Evolutionary conservation across 1,140 invertebrate genomes (phyloP).

Genomic region (Arion vulgaris): DNA sequence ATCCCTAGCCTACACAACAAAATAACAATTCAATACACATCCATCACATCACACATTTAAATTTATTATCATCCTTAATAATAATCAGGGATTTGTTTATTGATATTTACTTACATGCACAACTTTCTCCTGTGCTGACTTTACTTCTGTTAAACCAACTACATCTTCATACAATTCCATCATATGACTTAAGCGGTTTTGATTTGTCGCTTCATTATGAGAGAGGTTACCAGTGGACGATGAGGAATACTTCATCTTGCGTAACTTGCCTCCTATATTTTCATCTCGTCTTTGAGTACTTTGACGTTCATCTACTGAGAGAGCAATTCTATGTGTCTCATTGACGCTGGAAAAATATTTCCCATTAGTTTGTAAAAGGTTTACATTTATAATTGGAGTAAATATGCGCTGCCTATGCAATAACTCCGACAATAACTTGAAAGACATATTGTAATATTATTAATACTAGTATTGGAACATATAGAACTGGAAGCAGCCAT

Average conservation of each 20-base stretch:
- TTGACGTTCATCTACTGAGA: not conserved
- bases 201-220: not conserved
- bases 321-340: not conserved
- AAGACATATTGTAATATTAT: not conserved
- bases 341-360: not conserved
- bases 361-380: not conserved
- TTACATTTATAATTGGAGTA: not conserved
- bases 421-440: not conserved
- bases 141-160: constrained; percentile 73
- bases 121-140: constrained; percentile 72
- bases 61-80: too few species aligned
- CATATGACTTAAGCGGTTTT: constrained; percentile 46
- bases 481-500: not conserved
- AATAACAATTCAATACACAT: too few species aligned
- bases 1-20: too few species aligned
- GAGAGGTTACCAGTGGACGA: not conserved
- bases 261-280: too few species aligned
- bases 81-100: too few species aligned
- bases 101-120: constrained; percentile 62
- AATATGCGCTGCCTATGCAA: not conserved
- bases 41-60: too few species aligned
- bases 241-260: not conserved
- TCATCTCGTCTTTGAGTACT: too few species aligned
- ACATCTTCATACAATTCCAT: constrained; percentile 73
- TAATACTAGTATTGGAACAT: not conserved